Base-by-base conservation (phyloP, 1,140 invertebrate genomes). In the Nephila pilipes region DNA sequence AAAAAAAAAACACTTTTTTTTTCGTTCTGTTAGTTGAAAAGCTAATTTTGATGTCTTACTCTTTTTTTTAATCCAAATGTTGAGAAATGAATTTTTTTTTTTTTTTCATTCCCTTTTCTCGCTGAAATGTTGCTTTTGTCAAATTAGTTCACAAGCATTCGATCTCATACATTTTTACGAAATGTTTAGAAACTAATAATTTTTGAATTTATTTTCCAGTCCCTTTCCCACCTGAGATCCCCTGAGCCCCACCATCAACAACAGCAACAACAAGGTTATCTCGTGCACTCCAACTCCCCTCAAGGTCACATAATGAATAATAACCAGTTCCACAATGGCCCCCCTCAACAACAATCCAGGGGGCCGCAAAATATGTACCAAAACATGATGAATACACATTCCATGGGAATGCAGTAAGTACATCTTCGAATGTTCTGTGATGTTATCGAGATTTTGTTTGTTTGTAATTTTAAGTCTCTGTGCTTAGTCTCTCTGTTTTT, bases 401-500 rank as follows among this genome's bases (percentile, higher is more conserved):
- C 69, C 75, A 83, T 93, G 79, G 75, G 57, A 32, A 93, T 93
- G 92, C 85, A 89, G 92, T 89, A 83, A 83, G 91, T 93, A 54
- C 20, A 2, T 25, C 6, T 88, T n/a, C 6, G 20, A 60, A n/a
- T 38, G 22, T 87, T 87, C 85, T 38, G 8, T 88, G 2, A 6
- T 63, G 60, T 8, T 58, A 58, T 3, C 16, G 18, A 58, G 1
- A 6, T 29, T n/a, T 79, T 79, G n/a, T 22, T 14, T 54, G n/a
- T 46, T 10, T 10, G n/a, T n/a, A 46, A 10, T 46, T 46, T 46
- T 10, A 46, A 46, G 4, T 46, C 46, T 4, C n/a, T 46, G 12
- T 46, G 6, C 12, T 10, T 46, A 10, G 46, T 46, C n/a, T n/a
- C n/a, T 46, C 6, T 10, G 46, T 46, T 25, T 25, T 60, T 60